Evolutionary conservation across 1,140 invertebrate genomes (phyloP).

Genomic region (Brachionus sp.): DNA sequence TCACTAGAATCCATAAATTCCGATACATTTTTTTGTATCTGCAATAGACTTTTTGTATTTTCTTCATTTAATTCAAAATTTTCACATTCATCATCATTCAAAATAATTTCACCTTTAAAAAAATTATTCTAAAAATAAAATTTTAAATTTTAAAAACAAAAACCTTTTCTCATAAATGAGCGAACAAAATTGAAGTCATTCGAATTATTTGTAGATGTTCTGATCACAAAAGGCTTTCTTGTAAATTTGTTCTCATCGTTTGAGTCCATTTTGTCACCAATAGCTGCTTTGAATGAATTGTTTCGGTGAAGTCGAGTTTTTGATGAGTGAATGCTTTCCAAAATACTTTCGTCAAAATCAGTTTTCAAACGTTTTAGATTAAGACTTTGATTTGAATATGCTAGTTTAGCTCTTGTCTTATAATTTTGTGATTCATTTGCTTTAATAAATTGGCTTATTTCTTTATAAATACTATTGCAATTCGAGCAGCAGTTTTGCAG

Average conservation of each 20-base stretch:
- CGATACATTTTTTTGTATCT: neutral
- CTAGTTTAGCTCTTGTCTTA: neutral
- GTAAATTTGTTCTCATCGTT: neutral
- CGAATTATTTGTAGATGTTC: slow-evolving; percentile 14
- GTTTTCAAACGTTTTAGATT: neutral
- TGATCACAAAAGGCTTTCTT: neutral
- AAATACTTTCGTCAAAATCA: neutral
- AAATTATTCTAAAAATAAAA: neutral
- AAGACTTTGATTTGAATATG: neutral
- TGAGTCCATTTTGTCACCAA: neutral
- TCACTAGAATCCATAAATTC: neutral
- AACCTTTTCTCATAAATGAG: neutral
- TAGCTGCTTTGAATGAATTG: slow-evolving; percentile 30
- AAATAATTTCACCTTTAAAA: neutral
- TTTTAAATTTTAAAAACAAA: neutral
- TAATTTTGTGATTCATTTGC: neutral
- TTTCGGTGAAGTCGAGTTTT: slow-evolving; percentile 1
- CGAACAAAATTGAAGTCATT: slow-evolving; percentile 2
- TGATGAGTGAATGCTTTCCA: neutral
- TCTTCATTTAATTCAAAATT: neutral
- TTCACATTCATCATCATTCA: neutral
- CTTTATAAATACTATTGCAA: neutral
- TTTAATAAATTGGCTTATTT: neutral
- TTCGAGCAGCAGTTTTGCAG: slow-evolving; percentile 4
- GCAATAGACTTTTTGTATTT: neutral